Evolutionary conservation across 2,113 vertebrate genomes (phyloP).

Genomic region (Halichoeres trimaculatus): DNA sequence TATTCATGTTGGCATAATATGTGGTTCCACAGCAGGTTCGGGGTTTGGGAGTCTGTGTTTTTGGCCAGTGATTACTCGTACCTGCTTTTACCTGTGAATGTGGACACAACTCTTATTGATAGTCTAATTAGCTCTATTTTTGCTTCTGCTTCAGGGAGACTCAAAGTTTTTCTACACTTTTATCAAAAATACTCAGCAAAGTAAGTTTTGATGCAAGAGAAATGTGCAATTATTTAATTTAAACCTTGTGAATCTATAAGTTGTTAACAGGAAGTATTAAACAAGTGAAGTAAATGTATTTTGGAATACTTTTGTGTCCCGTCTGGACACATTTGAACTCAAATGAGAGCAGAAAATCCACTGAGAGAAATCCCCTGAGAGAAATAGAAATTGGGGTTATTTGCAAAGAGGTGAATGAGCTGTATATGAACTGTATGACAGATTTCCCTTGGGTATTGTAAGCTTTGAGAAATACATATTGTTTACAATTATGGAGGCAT

Average conservation of each 20-base stretch:
- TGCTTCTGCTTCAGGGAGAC: constrained; percentile 1
- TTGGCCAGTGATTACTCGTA: neutral
- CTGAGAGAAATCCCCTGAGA: constrained; percentile 48
- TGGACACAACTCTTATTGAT: constrained; percentile 10
- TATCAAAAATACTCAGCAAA: constrained; percentile 16
- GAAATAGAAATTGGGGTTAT: constrained; percentile 51
- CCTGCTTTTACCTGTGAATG: constrained; percentile 6
- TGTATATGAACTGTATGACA: constrained; percentile 20
- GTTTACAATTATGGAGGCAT: constrained; percentile 43
- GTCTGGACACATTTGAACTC: neutral
- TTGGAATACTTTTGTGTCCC: constrained; percentile 41
- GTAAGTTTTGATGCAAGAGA: constrained; percentile 23
- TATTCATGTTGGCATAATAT: no score
- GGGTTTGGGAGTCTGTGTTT: no score
- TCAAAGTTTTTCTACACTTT: constrained; percentile 14
- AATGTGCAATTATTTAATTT: constrained; percentile 24
- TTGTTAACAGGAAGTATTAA: constrained; percentile 49
- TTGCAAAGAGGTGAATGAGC: constrained; percentile 58
- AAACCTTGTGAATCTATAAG: constrained; percentile 30
- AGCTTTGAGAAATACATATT: constrained; percentile 39
- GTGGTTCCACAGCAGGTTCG: no score
- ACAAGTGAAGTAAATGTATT: constrained; percentile 54
- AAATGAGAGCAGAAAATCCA: constrained; percentile 46
- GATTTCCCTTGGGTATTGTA: constrained; percentile 45
- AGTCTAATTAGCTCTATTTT: constrained; percentile 38